Evolutionary conservation across 2,797 vertebrate species (phyloP).

Genomic region (Momotus momota): DNA sequence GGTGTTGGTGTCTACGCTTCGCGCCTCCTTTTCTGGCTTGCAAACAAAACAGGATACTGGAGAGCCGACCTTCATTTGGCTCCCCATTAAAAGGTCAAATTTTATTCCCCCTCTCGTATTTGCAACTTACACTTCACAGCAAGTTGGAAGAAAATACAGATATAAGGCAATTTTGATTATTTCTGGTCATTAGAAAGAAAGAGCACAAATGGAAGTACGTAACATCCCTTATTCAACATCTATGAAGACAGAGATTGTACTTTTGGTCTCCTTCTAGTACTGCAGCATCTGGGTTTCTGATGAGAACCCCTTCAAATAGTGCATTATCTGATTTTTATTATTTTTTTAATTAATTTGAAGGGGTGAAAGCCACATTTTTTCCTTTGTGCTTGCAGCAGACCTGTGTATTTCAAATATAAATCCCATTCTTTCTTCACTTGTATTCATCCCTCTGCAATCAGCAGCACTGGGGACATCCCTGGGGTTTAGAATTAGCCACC

Average conservation of each 20-base stretch:
- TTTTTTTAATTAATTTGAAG: neutral
- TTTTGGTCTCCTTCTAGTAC: neutral
- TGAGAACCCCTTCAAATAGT: neutral
- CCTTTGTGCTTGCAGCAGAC: neutral
- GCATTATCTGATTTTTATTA: neutral
- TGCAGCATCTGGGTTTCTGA: neutral
- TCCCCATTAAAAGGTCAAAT: neutral
- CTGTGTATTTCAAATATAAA: neutral
- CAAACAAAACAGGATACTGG: neutral
- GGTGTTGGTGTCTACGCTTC: neutral
- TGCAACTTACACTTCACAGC: neutral
- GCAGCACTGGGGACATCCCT: too few relatives aligned
- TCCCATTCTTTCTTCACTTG: neutral
- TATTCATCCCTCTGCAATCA: neutral
- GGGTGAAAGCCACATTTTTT: neutral
- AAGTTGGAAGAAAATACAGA: neutral
- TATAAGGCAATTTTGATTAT: neutral
- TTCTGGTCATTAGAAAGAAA: neutral
- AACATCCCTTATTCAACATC: neutral
- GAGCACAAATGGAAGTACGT: neutral
- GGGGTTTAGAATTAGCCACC: neutral
- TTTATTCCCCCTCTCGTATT: neutral
- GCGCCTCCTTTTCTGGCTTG: rapidly evolving
- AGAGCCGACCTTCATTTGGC: neutral
- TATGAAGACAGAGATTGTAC: neutral